Evolutionary conservation across 2,888 invertebrate species (phyloP).

Genomic region (Erebia aethiops): DNA sequence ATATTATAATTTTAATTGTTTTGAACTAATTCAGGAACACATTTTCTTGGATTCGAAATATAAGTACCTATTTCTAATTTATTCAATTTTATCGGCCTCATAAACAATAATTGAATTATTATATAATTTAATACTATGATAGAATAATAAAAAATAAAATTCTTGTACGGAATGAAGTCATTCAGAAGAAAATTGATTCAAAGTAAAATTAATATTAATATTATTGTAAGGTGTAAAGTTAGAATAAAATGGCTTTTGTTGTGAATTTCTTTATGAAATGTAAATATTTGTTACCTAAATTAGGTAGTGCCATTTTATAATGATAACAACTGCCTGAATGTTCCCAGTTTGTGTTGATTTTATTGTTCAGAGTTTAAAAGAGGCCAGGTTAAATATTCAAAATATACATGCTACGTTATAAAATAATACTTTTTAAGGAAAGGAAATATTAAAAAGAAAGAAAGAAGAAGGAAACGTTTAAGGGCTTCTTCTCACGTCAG

Average conservation of each 20-base stretch:
- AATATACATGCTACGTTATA: not conserved
- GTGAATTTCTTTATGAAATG: conserved; percentile 56
- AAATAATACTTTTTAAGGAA: no score
- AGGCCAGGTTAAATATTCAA: conserved; percentile 47
- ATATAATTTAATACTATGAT: not conserved
- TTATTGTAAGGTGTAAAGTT: conserved; percentile 38
- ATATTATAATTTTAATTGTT: no score
- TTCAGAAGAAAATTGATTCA: not conserved
- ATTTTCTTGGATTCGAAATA: no score
- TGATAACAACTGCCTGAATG: conserved; percentile 55
- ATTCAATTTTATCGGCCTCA: no score
- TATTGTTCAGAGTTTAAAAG: conserved; percentile 77
- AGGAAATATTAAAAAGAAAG: no score
- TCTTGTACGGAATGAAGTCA: not conserved
- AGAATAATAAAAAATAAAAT: not conserved
- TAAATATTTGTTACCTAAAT: conserved; percentile 50
- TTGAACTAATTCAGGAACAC: no score
- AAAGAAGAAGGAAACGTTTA: no score
- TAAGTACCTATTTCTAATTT: no score
- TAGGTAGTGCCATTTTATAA: conserved; percentile 50
- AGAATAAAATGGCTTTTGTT: conserved; percentile 58
- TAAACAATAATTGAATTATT: not conserved
- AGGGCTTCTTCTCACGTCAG: no score
- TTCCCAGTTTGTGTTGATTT: conserved; percentile 70
- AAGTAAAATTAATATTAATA: not conserved